Base-by-base conservation (phyloP, 2,797 vertebrate species). In the Periparus ater region DNA sequence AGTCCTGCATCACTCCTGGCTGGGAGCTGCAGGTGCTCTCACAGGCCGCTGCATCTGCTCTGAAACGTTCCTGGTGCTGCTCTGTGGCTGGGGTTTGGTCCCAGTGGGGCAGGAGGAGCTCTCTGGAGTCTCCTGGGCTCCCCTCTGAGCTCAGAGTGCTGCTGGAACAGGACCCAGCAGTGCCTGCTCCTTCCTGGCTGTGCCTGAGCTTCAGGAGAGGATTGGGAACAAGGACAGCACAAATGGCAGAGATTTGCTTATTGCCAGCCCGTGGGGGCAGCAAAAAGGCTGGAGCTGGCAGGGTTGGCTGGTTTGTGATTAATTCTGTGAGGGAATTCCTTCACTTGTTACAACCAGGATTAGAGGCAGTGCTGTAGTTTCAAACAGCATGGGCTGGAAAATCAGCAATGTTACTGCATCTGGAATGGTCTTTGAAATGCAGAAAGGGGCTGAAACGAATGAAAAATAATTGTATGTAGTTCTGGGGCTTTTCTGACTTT, bases 1-100 rank as follows among this genome's bases (percentile, higher is more conserved):
- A 50, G 22, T 10, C 34, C 47, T 3, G 0, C 36, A 3, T 34
- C 61, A 0, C 70, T 55, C 14, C 0, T 29, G 75, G 3, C 74
- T 42, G 0, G 45, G 10, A 68, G 77, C 85, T 70, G 80, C 23
- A 11, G 7, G 23, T 7, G 57, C 83, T 58, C 71, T 40, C 34
- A 1, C 3, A 58, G 57, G 51, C 17, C 7, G 6, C n/a, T 32
- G 40, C 19, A 65, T 40, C 72, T 30, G 72, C 84, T 80, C 68
- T 70, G 2, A 2, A 13, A 9, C 2, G 38, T 13, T 65, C 34
- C 50, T 63, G 54, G 3, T 3, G 61, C 82, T 78, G 57, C 2
- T 51, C 30, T 22, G 1, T 5, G 72, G 48, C 15, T 7, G 51
- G 76, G 17, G 1, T 48, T 38, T 2, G 16, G 47, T 16, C 7